A percentile compares a stretch with the other conserved stretches of the same genome.
Conservation (phyloP, 2,113 vertebrate species). For the Pterocles gutturalis region DNA sequence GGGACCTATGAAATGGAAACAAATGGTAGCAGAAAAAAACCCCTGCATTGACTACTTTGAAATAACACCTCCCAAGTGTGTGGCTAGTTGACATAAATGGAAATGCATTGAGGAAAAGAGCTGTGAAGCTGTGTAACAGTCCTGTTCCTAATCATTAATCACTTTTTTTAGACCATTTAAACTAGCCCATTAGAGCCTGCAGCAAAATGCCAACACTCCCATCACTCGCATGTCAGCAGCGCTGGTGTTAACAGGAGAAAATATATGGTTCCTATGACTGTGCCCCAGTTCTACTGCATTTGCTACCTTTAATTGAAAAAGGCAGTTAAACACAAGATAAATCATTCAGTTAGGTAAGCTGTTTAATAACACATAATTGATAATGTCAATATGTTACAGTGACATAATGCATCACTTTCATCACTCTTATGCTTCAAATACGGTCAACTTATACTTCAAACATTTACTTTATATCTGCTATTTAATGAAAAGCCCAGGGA, state of each 20-base stretch:
- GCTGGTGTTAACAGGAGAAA: slow-evolving; percentile 79
- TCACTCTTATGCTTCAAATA: slow-evolving; percentile 51
- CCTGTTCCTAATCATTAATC: slow-evolving; percentile 70
- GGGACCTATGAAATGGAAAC: slow-evolving; percentile 52
- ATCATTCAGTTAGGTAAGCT: slow-evolving; percentile 73
- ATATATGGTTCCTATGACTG: slow-evolving; percentile 70
- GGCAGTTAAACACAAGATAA: slow-evolving; percentile 78
- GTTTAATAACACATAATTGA: slow-evolving; percentile 78
- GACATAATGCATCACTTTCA: slow-evolving; percentile 73
- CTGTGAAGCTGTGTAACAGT: slow-evolving; percentile 47
- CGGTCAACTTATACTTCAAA: slow-evolving; percentile 24
- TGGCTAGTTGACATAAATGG: slow-evolving; percentile 38
- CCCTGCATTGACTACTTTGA: slow-evolving; percentile 25
- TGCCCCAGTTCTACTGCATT: slow-evolving; percentile 55
- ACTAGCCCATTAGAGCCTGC: slow-evolving; percentile 62
- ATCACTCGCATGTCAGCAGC: slow-evolving; percentile 56
- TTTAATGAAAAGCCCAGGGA: slow-evolving; percentile 28
- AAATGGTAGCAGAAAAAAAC: slow-evolving; percentile 1
- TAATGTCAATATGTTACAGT: slow-evolving; percentile 65
- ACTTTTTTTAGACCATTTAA: slow-evolving; percentile 67
- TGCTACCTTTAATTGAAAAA: slow-evolving; percentile 79
- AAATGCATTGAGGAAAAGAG: slow-evolving; percentile 48
- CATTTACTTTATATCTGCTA: slow-evolving; percentile 40
- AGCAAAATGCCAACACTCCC: slow-evolving; percentile 69
- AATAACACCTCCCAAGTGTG: slow-evolving; percentile 58